Conservation (phyloP, 2,113 vertebrate genomes). For the Lasiurus cinereus region DNA sequence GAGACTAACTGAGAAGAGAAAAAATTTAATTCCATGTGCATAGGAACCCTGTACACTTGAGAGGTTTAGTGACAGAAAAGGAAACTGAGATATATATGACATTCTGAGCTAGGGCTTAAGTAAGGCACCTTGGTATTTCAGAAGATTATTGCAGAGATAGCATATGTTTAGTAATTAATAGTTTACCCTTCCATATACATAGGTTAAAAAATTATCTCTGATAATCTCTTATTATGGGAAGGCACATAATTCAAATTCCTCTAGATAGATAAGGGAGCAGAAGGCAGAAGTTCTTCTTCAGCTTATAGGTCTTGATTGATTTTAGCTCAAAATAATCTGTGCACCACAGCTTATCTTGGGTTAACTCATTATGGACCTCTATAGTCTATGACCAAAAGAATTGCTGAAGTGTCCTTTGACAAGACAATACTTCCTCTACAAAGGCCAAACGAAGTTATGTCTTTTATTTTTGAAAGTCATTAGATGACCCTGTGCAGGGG, state of each 20-base stretch:
- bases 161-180: background rate
- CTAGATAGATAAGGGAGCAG: background rate
- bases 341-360: background rate
- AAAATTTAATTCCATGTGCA: background rate
- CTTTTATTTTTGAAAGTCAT: conserved; percentile 58
- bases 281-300: background rate
- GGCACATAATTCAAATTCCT: background rate
- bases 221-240: background rate
- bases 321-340: background rate
- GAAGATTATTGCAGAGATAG: no score
- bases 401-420: background rate
- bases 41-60: background rate
- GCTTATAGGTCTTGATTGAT: background rate
- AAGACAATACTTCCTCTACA: background rate
- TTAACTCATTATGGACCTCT: background rate
- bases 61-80: background rate
- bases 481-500: background rate
- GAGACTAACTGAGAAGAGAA: background rate
- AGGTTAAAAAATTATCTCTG: background rate
- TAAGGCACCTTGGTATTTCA: background rate
- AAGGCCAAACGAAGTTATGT: conserved; percentile 14
- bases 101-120: no score
- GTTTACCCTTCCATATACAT: no score
- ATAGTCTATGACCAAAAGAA: background rate
- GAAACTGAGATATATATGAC: background rate